Evolutionary conservation across 2,888 invertebrate genomes (phyloP), one percentile per base, ranked within the genome.

Genomic region (Calliscelio sp.): DNA sequence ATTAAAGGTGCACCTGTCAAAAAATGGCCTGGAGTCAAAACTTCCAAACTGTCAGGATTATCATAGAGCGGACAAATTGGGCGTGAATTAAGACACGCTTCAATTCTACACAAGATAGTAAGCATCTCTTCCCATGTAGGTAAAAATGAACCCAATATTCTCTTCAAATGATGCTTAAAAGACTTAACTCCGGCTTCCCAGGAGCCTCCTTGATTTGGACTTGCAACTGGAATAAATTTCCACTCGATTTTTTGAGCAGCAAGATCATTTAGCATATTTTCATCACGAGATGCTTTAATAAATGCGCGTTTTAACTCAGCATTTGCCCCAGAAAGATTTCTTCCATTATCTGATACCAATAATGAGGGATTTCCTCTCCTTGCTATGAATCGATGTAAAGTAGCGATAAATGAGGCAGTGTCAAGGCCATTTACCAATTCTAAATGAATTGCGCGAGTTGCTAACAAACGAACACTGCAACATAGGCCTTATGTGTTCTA

Each of bases 71-170:
- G 10, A 2, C 22, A 22, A 16, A 68, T 51, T 6, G 68, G 68
- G 0, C 68, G 38, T 2, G 68, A 53, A 24, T 68, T 68, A 0
- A 68, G 24, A 18, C 68, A 68, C 16, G 53, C 68, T 38, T 51
- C 53, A 11, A 68, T 68, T 4, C 41, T 28, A 53, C 24, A 24
- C 8, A 68, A 22, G 6, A 68, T 2, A 2, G 68, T 68, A 0
- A 24, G n/a, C 51, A 53, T 53, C 49, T 53, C 68, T 16, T 68
- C 38, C 20, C 18, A 22, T 11, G 22, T 53, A 10, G 53, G 53
- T 20, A 53, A 22, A 38, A 53, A 53, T 10, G 2, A 11, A 4
- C 51, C 20, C 3, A 51, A 22, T 7, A 25, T 14, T 2, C 49
- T 11, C 14, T 65, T 65, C 1, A 65, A 20, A 14, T 38, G 51